These are phyloP conservation scores for Syngnathus scovelli DNA, from an alignment of 2,113 vertebrate genomes.

Conservation along the genomic window DNA sequence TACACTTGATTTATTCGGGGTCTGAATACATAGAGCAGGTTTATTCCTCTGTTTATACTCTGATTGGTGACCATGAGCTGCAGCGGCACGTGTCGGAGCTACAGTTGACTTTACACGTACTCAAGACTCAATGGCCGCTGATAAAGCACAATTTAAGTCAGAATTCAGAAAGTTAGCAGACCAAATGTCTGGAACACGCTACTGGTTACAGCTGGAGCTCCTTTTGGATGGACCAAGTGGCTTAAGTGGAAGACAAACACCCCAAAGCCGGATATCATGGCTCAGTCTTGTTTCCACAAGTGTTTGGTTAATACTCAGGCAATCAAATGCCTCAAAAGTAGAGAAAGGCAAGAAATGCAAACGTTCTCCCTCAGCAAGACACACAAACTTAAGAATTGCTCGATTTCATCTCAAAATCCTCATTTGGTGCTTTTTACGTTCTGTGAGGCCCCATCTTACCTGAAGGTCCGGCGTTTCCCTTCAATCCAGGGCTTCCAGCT, in stretches of 20 bases:
- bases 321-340: slow-evolving; percentile 13
- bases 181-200: slow-evolving; percentile 10
- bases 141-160: slow-evolving; percentile 26
- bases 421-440: neutral
- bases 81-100: slow-evolving; percentile 25
- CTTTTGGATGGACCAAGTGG: slow-evolving; percentile 11
- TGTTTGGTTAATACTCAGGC: slow-evolving; percentile 26
- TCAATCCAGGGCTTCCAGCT: slow-evolving; percentile 70
- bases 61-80: slow-evolving; percentile 16
- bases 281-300: slow-evolving; percentile 25
- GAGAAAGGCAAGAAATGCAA: neutral
- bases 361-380: slow-evolving; percentile 4
- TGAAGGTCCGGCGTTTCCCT: slow-evolving; percentile 75
- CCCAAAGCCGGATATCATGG: slow-evolving; percentile 7
- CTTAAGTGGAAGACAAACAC: slow-evolving; percentile 46
- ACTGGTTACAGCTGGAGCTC: slow-evolving; percentile 18
- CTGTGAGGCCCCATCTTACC: slow-evolving; percentile 67
- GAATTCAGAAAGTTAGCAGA: slow-evolving; percentile 39
- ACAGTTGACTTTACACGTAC: slow-evolving; percentile 33
- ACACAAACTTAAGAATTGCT: neutral
- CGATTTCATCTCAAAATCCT: slow-evolving; percentile 10
- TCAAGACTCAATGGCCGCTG: slow-evolving; percentile 40
- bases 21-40: slow-evolving; percentile 23
- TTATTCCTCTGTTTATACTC: slow-evolving; percentile 22
- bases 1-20: slow-evolving; percentile 40